Evolutionary conservation across 2,888 invertebrate species (phyloP), one percentile per base, ranked within the genome.

Genomic region (Catocala nupta): DNA sequence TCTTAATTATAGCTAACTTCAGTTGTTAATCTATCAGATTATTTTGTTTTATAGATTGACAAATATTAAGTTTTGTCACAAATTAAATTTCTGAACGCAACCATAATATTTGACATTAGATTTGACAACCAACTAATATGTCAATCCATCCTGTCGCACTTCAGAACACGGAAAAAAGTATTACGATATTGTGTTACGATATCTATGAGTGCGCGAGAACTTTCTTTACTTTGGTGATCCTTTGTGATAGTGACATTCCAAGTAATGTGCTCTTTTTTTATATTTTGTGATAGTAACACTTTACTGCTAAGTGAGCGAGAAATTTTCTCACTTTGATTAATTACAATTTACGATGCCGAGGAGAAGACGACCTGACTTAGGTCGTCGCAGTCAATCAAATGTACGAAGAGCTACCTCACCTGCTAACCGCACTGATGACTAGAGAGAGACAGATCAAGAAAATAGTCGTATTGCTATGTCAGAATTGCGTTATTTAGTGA

Each of bases 351-450:
- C 49, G 33, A 80, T 76, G 73, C 75, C 77, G 67, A 77, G 75
- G 71, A 76, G 64, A 77, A 76, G 16, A 77, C 70, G 73, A 77
- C 68, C 77, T 78, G 65, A 77, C 75, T 53, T 81, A 77, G 77
- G 77, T 77, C 73, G 76, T 77, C 76, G 76, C 5, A 79, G 75
- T 78, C 75, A 59, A 63, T 63, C 63, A 73, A 81, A 81, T 79
- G 76, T 78, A 75, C 77, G 61, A 78, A 53, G 73, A 78, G 79
- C 76, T 78, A 77, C 68, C 57, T 77, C 61, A 78, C 75, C 75
- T 65, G 53, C 74, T 63, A 77, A 78, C 76, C 75, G 78, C 76
- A 76, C 78, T 77, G 66, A 81, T 78, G 76, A 78, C 74, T 74
- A 74, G 73, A 55, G 57, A 61, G 43, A 65, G 65, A 67, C 63